Evolutionary conservation across 1,140 invertebrate genomes (phyloP).

Genomic region (Trichonephila inaurata): DNA sequence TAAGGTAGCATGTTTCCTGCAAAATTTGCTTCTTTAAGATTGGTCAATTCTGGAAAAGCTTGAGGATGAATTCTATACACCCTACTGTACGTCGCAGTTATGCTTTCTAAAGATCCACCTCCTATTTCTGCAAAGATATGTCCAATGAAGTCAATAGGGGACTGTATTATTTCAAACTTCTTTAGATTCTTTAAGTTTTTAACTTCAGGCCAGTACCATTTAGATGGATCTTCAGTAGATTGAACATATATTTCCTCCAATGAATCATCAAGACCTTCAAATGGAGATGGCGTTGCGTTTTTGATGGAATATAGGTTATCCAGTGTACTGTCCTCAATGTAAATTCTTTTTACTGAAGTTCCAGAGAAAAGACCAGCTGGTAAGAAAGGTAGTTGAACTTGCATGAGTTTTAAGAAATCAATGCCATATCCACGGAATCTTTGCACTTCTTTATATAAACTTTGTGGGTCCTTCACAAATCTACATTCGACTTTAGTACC

Average conservation of each 20-base stretch:
- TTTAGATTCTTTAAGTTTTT: constrained; percentile 41
- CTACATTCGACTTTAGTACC: constrained; percentile 42
- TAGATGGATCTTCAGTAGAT: neutral
- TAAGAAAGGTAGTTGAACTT: constrained; percentile 15
- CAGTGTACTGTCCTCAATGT: neutral
- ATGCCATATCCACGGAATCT: constrained; percentile 27
- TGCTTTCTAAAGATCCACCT: constrained; percentile 49
- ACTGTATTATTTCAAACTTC: neutral
- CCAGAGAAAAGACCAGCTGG: constrained; percentile 38
- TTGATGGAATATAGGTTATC: neutral
- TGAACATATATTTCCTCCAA: constrained; percentile 40
- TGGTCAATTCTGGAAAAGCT: constrained; percentile 50
- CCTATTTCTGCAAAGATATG: constrained; percentile 60
- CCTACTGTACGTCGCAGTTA: neutral
- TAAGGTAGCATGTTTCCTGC: constrained; percentile 40
- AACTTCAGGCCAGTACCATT: constrained; percentile 57
- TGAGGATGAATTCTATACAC: constrained; percentile 53
- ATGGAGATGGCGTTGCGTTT: constrained; percentile 23
- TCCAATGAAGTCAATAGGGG: constrained; percentile 42
- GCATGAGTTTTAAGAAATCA: neutral
- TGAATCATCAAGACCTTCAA: constrained; percentile 37
- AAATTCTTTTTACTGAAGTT: neutral
- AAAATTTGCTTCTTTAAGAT: constrained; percentile 30
- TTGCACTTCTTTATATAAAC: constrained; percentile 17
- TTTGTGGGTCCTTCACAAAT: neutral